Evolutionary conservation across 2,888 invertebrate genomes (phyloP).

Genomic region (Harpalus rufipes): DNA sequence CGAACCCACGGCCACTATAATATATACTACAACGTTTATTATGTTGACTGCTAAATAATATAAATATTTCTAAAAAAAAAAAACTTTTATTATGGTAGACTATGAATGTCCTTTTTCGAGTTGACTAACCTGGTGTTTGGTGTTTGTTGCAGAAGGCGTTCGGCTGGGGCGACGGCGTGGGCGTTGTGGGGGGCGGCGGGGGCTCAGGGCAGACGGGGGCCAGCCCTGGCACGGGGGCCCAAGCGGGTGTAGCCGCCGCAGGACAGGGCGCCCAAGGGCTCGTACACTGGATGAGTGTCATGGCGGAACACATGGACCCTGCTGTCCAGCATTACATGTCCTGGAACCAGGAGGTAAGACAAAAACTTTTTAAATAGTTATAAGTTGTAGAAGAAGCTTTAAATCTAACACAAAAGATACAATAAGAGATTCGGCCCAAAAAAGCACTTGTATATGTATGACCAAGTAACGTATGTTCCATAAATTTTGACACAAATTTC

Average conservation of each 20-base stretch:
- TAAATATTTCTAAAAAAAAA: no score
- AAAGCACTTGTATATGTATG: no score
- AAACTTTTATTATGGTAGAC: no score
- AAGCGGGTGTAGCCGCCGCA: slow-evolving; percentile 81
- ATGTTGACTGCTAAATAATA: no score
- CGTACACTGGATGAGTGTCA: slow-evolving; percentile 98
- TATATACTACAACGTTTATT: no score
- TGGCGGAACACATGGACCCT: slow-evolving; percentile 96
- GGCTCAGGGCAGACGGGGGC: slow-evolving; percentile 79
- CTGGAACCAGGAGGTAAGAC: slow-evolving; percentile 82
- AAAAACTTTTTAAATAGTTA: neutral
- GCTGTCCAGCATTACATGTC: slow-evolving; percentile 87
- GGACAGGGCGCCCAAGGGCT: slow-evolving; percentile 86
- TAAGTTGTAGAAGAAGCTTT: no score
- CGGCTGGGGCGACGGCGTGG: slow-evolving; percentile 75
- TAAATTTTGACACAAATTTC: no score
- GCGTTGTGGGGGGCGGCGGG: slow-evolving; percentile 76
- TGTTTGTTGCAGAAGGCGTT: slow-evolving; percentile 81
- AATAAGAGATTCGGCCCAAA: no score
- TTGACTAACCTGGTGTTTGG: slow-evolving; percentile 1
- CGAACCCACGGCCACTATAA: no score
- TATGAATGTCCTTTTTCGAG: neutral
- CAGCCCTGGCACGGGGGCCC: slow-evolving; percentile 75
- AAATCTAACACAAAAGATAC: no score
- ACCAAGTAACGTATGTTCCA: no score